These are phyloP conservation scores for Laothoe populi DNA, from an alignment of 2,888 invertebrate species.

Conservation along the genomic window DNA sequence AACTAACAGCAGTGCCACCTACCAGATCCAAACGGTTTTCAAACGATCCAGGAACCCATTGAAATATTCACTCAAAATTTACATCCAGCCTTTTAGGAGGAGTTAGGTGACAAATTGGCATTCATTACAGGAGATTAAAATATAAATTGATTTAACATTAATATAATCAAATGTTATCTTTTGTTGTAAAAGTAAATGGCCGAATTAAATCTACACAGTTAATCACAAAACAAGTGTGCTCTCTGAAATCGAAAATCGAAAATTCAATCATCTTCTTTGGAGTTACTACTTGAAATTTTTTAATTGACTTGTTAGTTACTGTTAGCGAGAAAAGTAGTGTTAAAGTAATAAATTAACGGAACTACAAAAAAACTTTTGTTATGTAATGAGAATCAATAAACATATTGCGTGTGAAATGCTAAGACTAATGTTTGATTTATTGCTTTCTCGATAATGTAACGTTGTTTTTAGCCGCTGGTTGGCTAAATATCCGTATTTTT, in stretches of 20 bases:
- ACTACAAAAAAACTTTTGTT: background rate
- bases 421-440: constrained; percentile 17
- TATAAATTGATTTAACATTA: no score
- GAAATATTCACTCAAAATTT: no score
- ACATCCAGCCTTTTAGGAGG: no score
- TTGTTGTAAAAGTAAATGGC: background rate
- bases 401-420: constrained; percentile 24
- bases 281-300: background rate
- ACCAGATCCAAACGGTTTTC: no score
- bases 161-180: no score
- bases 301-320: background rate
- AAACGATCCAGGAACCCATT: no score
- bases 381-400: constrained; percentile 9
- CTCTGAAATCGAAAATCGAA: background rate
- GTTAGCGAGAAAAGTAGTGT: background rate
- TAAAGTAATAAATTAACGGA: constrained; percentile 2
- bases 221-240: background rate
- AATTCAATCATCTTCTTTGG: background rate
- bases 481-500: constrained; percentile 7
- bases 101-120: no score
- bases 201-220: constrained; percentile 1
- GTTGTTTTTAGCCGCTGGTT: constrained; percentile 11
- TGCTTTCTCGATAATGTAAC: constrained; percentile 23
- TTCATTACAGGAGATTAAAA: no score
- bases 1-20: no score